A percentile compares a stretch with the other conserved stretches of the same genome.
phyloP scores from a whole-genome alignment of 1,140 invertebrate genomes.

The Mycetomoellerius zeteki region DNA sequence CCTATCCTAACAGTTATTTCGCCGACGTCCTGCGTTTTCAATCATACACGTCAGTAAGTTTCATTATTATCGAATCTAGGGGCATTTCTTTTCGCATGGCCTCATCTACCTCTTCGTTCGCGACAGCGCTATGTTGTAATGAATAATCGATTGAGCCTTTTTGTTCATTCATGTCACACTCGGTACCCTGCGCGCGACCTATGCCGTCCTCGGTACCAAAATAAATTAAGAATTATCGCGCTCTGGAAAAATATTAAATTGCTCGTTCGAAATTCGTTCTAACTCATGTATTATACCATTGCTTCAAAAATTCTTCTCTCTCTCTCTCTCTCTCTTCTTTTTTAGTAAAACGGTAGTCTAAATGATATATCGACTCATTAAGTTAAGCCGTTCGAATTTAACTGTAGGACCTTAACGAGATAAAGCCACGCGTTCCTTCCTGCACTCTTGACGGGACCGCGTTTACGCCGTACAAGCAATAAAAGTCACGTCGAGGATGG shows the following conservation, averaged over 20 bases:
- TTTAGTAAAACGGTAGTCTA: slow-evolving; percentile 17
- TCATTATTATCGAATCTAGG: slow-evolving; percentile 83
- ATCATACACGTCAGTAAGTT: slow-evolving; percentile 84
- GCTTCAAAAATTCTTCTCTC: not conserved
- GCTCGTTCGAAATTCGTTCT: slow-evolving; percentile 18
- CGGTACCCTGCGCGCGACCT: not conserved
- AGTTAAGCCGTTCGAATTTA: slow-evolving; percentile 60
- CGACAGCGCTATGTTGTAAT: slow-evolving; percentile 35
- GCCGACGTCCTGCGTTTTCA: slow-evolving; percentile 79
- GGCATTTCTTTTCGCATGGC: slow-evolving; percentile 63
- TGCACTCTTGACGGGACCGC: slow-evolving; percentile 54
- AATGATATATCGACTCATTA: slow-evolving; percentile 68
- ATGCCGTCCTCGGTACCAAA: not conserved
- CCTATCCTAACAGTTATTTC: slow-evolving; percentile 64
- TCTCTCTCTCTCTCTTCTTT: too few species aligned
- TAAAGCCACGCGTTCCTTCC: slow-evolving; percentile 69
- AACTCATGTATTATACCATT: not conserved
- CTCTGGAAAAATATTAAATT: slow-evolving; percentile 10
- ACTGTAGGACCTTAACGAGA: slow-evolving; percentile 64
- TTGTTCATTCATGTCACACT: slow-evolving; percentile 20
- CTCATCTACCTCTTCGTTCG: slow-evolving; percentile 29
- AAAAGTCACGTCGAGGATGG: slow-evolving; percentile 79
- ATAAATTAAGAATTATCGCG: slow-evolving; percentile 48
- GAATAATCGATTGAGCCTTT: slow-evolving; percentile 63
- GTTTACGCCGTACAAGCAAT: slow-evolving; percentile 81